phyloP scores from a whole-genome alignment of 2,888 invertebrate genomes.

The Zele albiditarsus region DNA sequence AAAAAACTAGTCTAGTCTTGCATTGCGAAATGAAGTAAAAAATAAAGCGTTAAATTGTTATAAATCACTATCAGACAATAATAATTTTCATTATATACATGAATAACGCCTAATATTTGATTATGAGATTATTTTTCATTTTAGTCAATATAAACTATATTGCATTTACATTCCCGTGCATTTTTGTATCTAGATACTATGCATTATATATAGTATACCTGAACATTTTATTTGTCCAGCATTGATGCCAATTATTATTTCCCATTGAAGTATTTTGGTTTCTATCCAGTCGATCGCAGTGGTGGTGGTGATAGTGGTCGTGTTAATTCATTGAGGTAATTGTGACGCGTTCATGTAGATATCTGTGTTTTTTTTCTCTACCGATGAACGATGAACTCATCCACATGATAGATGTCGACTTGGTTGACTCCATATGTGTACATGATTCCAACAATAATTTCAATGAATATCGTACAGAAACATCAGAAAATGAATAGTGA shows the following conservation, averaged over 20 bases:
- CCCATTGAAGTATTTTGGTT: neutral
- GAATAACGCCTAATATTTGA: slow-evolving; percentile 3
- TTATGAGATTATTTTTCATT: slow-evolving; percentile 4
- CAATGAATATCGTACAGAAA: neutral
- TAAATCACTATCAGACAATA: slow-evolving; percentile 19
- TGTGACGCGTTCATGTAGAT: neutral
- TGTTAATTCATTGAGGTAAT: neutral
- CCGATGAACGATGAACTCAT: neutral
- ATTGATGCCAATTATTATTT: slow-evolving; percentile 8
- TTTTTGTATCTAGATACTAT: slow-evolving; percentile 29
- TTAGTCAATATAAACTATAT: neutral
- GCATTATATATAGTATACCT: neutral
- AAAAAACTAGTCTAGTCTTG: slow-evolving; percentile 4
- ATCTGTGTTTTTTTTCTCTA: neutral
- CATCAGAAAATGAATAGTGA: neutral
- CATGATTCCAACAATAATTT: neutral
- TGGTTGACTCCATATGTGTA: neutral
- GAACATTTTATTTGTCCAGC: slow-evolving; percentile 6
- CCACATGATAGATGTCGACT: neutral
- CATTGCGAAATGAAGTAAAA: slow-evolving; percentile 6
- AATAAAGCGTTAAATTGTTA: slow-evolving; percentile 11
- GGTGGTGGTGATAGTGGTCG: neutral
- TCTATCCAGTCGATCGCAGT: neutral
- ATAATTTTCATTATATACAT: slow-evolving; percentile 35
- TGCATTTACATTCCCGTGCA: neutral